A percentile compares a stretch with the other conserved stretches of the same genome.
These are phyloP conservation scores for Spongilla lacustris DNA, from an alignment of 37 sponge, comb jelly and placozoan genomes.

Conservation along the genomic window DNA sequence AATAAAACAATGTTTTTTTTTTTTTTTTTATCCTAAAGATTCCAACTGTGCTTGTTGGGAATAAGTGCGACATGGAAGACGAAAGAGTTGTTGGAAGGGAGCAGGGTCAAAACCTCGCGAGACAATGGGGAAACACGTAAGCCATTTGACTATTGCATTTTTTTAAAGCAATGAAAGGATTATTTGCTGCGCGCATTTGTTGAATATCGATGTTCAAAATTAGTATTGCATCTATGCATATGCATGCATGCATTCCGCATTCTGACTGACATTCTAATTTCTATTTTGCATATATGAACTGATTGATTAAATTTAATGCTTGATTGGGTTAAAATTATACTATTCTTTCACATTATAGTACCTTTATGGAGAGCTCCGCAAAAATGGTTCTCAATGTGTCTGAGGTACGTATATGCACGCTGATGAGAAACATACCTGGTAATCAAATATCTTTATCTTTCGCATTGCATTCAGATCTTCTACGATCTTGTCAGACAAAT, in stretches of 20 bases:
- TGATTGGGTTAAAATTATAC: no score
- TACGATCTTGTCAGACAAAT: constrained; percentile 98
- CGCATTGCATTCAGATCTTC: constrained; percentile 82
- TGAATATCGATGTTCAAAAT: no score
- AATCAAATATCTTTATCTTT: not conserved
- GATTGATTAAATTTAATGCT: no score
- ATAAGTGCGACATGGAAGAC: constrained; percentile 98
- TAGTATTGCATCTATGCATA: no score
- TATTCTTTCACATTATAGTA: constrained; percentile 34
- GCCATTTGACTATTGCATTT: not conserved
- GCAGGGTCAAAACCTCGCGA: constrained; percentile 89
- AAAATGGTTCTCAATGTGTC: constrained; percentile 93
- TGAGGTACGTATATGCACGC: constrained; percentile 87
- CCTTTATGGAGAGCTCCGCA: constrained; percentile 96
- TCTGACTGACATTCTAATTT: no score
- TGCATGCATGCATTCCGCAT: no score
- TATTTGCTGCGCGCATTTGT: not conserved
- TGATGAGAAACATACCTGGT: no score
- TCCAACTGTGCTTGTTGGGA: constrained; percentile 98
- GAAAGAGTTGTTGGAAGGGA: constrained; percentile 98
- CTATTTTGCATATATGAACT: no score
- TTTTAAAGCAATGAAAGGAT: not conserved
- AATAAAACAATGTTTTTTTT: not conserved
- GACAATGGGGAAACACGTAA: constrained; percentile 76
- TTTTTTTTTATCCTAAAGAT: constrained; percentile 52